Conservation (phyloP, 2,797 vertebrate genomes). For the Scleropages formosus region DNA sequence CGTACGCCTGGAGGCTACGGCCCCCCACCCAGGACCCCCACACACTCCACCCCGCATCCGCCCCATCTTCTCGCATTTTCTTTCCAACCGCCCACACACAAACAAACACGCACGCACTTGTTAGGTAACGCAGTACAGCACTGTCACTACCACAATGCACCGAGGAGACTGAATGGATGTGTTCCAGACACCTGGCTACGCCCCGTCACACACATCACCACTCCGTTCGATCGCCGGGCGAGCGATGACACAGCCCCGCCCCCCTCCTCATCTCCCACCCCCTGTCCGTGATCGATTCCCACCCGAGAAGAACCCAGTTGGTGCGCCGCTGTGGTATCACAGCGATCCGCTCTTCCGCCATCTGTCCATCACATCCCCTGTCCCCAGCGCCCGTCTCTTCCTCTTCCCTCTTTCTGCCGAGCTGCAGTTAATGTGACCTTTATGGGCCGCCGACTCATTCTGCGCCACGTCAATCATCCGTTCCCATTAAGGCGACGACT, state of each 20-base stretch:
- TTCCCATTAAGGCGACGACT: slow-evolving; percentile 59
- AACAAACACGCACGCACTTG: slow-evolving; percentile 20
- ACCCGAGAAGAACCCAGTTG: background rate
- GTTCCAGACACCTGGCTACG: background rate
- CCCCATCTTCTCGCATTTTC: background rate
- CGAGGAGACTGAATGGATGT: background rate
- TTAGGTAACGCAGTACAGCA: background rate
- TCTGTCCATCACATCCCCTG: slow-evolving; percentile 29
- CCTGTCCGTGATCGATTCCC: background rate
- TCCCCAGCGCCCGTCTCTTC: slow-evolving; percentile 13
- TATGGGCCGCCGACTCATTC: slow-evolving; percentile 58
- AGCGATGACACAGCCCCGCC: too few species aligned
- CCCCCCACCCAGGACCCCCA: background rate
- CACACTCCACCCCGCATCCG: slow-evolving; percentile 18
- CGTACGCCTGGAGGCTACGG: too few species aligned
- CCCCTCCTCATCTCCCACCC: background rate
- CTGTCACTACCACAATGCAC: background rate
- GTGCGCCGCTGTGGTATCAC: slow-evolving; percentile 17
- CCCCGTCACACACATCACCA: background rate
- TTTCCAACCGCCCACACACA: background rate
- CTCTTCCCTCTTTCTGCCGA: slow-evolving; percentile 38
- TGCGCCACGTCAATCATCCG: slow-evolving; percentile 63
- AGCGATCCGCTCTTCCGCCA: slow-evolving; percentile 12
- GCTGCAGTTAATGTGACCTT: slow-evolving; percentile 66
- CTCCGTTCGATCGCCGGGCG: background rate